Evolutionary conservation across 1,140 invertebrate species (phyloP).

Genomic region (Zaprionus africanus): DNA sequence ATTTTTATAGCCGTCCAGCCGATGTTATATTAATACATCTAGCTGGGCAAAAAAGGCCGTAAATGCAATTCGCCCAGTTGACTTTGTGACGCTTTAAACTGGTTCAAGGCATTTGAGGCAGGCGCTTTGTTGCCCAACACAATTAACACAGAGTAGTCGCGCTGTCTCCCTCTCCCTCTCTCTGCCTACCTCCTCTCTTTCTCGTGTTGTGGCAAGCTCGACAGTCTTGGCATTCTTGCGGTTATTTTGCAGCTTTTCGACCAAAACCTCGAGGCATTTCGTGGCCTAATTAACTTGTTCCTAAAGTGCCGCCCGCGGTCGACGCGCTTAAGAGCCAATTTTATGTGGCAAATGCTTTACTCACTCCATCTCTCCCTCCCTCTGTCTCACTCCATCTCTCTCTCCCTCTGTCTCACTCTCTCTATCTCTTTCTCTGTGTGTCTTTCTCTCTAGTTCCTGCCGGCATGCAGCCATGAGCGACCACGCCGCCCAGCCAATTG

Average conservation of each 20-base stretch:
- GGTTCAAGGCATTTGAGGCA: conserved; percentile 15
- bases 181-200: neutral
- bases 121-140: conserved; percentile 46
- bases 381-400: neutral
- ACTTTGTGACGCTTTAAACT: conserved; percentile 61
- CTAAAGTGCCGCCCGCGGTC: neutral
- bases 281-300: conserved; percentile 27
- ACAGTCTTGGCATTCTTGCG: neutral
- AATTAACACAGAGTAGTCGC: conserved; percentile 56
- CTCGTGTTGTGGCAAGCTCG: neutral
- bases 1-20: conserved; percentile 67
- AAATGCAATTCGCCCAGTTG: conserved; percentile 38
- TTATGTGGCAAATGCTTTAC: neutral
- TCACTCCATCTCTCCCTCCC: too few relatives aligned
- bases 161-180: neutral
- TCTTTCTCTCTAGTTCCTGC: neutral
- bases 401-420: neutral
- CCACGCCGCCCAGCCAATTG: conserved; percentile 31
- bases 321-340: neutral
- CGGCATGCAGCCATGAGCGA: conserved; percentile 6
- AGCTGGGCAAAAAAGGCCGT: neutral
- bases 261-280: conserved; percentile 15
- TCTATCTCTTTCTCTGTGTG: neutral
- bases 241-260: conserved; percentile 30
- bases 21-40: conserved; percentile 38